Conservation (phyloP, 2,888 invertebrate species). For the Limenitis camilla region DNA sequence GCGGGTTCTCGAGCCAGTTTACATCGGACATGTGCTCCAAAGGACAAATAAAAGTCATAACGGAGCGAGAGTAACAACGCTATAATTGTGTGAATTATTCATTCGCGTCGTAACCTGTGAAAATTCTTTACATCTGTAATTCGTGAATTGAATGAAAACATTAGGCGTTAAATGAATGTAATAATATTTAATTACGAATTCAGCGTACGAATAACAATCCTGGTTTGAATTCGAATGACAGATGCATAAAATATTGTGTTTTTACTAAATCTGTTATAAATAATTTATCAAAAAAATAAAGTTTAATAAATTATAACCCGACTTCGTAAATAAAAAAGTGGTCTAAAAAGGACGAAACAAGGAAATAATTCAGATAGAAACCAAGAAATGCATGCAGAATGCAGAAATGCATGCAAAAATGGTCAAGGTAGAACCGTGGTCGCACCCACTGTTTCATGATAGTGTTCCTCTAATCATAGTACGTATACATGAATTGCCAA, state of each 20-base stretch:
- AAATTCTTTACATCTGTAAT: conserved; percentile 27
- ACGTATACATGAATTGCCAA: no score
- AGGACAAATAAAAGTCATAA: conserved; percentile 65
- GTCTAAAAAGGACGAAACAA: no score
- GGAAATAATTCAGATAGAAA: no score
- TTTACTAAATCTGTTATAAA: not conserved
- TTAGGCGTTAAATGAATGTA: conserved; percentile 13
- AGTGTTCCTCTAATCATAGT: no score
- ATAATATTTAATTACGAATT: conserved; percentile 13
- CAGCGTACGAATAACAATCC: conserved; percentile 13
- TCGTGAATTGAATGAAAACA: conserved; percentile 25
- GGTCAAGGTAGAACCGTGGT: no score
- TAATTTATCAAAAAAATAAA: no score
- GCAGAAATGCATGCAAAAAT: no score
- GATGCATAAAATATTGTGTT: conserved; percentile 2
- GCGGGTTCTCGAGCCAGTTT: conserved; percentile 43
- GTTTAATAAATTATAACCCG: no score
- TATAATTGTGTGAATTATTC: conserved; percentile 52
- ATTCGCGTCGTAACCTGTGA: conserved; percentile 40
- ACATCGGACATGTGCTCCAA: conserved; percentile 38
- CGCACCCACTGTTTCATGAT: no score
- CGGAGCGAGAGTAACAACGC: conserved; percentile 46
- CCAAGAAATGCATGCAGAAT: no score
- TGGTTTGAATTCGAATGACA: conserved; percentile 12
- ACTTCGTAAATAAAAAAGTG: no score